Conservation (phyloP, 35 echinoderm and acorn worm species). For the Amphiura filiformis region DNA sequence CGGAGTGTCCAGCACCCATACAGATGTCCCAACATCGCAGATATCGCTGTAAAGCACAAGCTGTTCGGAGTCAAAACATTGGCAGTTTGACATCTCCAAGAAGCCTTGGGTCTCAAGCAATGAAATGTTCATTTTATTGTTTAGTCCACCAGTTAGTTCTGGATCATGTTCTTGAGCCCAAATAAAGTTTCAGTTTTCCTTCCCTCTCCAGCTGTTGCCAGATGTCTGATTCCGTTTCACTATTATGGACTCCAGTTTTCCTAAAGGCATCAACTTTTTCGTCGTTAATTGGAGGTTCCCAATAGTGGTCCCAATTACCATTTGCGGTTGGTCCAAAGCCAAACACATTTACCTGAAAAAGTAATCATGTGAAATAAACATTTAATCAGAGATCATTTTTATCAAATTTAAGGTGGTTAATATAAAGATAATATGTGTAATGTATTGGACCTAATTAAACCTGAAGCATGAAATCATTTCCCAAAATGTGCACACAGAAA, state of each 20-base stretch:
- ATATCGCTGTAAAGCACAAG: too few relatives aligned
- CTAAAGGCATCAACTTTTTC: slow-evolving; percentile 43
- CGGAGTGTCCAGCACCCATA: too few relatives aligned
- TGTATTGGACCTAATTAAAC: too few relatives aligned
- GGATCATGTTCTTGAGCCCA: slow-evolving; percentile 22
- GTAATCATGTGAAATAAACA: not conserved
- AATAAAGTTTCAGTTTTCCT: slow-evolving; percentile 41
- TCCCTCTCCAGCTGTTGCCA: slow-evolving; percentile 21
- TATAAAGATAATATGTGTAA: too few relatives aligned
- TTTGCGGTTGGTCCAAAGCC: slow-evolving; percentile 39
- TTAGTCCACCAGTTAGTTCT: too few relatives aligned
- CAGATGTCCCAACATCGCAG: too few relatives aligned
- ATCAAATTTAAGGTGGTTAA: not conserved
- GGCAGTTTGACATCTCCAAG: too few relatives aligned
- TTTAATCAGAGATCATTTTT: not conserved
- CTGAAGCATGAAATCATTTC: too few relatives aligned
- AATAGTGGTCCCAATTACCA: slow-evolving; percentile 62
- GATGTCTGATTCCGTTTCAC: slow-evolving; percentile 29
- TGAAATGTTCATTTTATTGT: too few relatives aligned
- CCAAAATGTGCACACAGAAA: too few relatives aligned
- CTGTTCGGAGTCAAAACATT: too few relatives aligned
- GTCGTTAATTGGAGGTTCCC: not conserved
- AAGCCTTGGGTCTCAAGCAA: too few relatives aligned
- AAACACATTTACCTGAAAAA: slow-evolving; percentile 49
- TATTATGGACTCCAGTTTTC: slow-evolving; percentile 56